A percentile compares a stretch with the other conserved stretches of the same genome.
phyloP scores from a whole-genome alignment of 2,113 vertebrate genomes.

The Leuciscus idus region DNA sequence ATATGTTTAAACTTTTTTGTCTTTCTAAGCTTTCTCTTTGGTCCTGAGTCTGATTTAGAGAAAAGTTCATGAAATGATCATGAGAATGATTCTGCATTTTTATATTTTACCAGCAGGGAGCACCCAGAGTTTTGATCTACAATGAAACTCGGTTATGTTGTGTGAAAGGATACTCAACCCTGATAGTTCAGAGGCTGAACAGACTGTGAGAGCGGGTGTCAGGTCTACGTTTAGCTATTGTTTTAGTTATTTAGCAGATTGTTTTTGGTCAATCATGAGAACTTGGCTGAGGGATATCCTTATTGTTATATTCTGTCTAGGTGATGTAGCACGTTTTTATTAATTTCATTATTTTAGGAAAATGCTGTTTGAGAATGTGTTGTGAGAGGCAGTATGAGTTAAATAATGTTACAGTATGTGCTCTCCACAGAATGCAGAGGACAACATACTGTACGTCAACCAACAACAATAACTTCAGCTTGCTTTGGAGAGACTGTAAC shows the following conservation, averaged over 20 bases:
- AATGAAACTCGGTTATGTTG: not conserved
- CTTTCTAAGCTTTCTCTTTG: not conserved
- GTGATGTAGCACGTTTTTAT: not conserved
- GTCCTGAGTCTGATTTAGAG: not conserved
- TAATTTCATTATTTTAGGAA: not conserved
- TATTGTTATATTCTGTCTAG: not conserved
- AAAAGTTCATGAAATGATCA: not conserved
- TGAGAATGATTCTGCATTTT: not conserved
- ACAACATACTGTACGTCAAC: not conserved
- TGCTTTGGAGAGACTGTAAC: not conserved
- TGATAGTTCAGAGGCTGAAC: not conserved
- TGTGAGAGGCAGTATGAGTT: not conserved
- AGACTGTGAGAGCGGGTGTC: not conserved
- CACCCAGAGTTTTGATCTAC: not conserved
- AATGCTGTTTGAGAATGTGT: not conserved
- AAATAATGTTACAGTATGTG: not conserved
- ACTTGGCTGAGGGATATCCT: not conserved
- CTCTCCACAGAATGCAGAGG: slow-evolving; percentile 2
- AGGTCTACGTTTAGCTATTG: not conserved
- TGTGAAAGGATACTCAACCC: not conserved
- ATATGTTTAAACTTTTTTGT: no score
- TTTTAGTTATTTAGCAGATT: not conserved
- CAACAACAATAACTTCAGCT: not conserved
- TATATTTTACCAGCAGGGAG: slow-evolving; percentile 22
- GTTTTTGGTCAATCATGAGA: not conserved